Evolutionary conservation across 2,888 invertebrate species (phyloP), one percentile per base, ranked within the genome.

Genomic region (Scaptomyza tumidula): DNA sequence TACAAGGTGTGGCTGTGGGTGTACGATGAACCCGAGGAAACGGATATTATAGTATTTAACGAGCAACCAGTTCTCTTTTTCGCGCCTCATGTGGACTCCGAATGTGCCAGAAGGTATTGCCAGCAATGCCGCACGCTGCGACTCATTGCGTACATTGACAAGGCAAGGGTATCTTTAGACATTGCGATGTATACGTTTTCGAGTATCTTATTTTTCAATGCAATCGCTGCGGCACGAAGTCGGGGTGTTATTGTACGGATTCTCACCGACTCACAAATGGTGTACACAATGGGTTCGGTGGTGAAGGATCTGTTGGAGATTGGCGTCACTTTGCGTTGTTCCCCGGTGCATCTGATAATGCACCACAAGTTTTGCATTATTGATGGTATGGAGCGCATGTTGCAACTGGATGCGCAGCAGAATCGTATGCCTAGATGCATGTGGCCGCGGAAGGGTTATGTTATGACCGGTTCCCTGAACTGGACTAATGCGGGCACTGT

Each of bases 291-390:
- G 1, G 58, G 58, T 13, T 59, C 58, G 16, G 9, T 2, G 16
- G 41, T 41, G 10, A 41, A 41, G 5, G 4, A 27, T 5, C 33
- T 59, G 16, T 6, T 55, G 10, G 33, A 33, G 0, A 16, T n/a
- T 6, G 10, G 6, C 10, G 7, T 55, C 3, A 10, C 16, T 2
- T 7, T 7, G 6, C 41, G 56, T 16, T n/a, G 27, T 3, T 33
- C 56, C 0, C 43, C 58, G 6, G 0, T 33, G 2, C 10, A 55
- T 7, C 27, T 55, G 56, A 59, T 59, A 16, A 43, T 59, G 58
- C 58, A 55, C 4, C 33, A 55, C 27, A 59, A 59, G 33, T 27
- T 59, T 27, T 59, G 58, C 43, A 59, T 55, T 6, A 55, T 59
- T 43, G 58, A 59, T 6, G 60, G 60, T 1, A 24, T 60, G 45